A percentile compares a stretch with the other conserved stretches of the same genome.
Evolutionary conservation across 2,113 vertebrate genomes (phyloP).

Genomic region (Mystacornis crossleyi): DNA sequence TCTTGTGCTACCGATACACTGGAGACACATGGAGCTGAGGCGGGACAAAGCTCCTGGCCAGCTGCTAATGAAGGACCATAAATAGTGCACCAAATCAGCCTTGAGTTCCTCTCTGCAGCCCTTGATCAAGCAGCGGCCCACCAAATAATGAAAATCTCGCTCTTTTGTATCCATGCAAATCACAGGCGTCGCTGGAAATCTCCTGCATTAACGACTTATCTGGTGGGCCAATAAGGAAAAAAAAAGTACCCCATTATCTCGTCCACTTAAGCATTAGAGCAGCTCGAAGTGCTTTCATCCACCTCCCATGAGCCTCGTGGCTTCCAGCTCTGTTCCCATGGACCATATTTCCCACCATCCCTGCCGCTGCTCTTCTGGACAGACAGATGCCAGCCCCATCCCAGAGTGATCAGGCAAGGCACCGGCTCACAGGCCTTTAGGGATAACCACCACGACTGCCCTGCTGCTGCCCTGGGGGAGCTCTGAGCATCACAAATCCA

Average conservation of each 20-base stretch:
- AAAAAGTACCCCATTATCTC: slow-evolving; percentile 52
- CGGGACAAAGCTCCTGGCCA: slow-evolving; percentile 20
- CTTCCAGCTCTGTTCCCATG: not conserved
- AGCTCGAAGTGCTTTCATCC: not conserved
- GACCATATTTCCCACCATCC: not conserved
- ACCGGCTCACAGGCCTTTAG: not conserved
- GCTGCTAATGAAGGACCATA: slow-evolving; percentile 7
- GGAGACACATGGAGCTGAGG: not conserved
- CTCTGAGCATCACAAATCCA: not conserved
- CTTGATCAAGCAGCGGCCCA: slow-evolving; percentile 33
- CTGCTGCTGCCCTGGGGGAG: not conserved
- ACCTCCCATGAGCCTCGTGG: not conserved
- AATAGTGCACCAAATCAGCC: not conserved
- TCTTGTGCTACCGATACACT: not conserved
- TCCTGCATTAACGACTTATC: slow-evolving; percentile 40
- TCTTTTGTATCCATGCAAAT: slow-evolving; percentile 68
- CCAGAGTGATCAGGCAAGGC: fast-evolving
- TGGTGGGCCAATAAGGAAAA: slow-evolving; percentile 47
- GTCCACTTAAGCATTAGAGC: slow-evolving; percentile 58
- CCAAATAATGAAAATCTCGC: slow-evolving; percentile 50
- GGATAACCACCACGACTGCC: not conserved
- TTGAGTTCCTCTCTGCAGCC: slow-evolving; percentile 15
- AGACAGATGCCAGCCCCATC: not conserved
- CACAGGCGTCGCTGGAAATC: slow-evolving; percentile 5
- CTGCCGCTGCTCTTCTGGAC: not conserved